Conservation (phyloP, 2,797 vertebrate genomes). For the Oreochromis grahami region DNA sequence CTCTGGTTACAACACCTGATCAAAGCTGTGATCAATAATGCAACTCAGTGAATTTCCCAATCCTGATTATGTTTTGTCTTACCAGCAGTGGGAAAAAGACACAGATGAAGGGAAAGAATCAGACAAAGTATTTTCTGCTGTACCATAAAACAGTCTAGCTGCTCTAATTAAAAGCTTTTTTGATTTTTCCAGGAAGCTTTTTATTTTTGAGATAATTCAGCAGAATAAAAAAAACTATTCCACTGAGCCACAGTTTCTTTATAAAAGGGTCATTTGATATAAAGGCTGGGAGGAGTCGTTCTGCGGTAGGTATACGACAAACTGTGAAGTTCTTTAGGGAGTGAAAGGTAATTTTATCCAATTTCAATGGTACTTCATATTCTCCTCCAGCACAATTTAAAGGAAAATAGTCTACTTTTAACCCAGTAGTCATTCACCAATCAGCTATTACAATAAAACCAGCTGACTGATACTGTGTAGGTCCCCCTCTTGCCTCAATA, state of each 20-base stretch:
- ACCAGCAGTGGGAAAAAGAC: neutral
- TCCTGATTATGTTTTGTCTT: neutral
- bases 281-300: neutral
- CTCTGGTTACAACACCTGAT: conserved; percentile 2
- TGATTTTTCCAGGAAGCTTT: neutral
- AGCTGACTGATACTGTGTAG: neutral
- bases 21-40: conserved; percentile 27
- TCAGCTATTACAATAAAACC: neutral
- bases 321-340: neutral
- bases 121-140: neutral
- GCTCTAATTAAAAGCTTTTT: neutral
- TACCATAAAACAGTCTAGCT: neutral
- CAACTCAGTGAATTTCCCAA: neutral
- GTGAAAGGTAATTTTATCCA: neutral
- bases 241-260: neutral
- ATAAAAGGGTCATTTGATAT: neutral
- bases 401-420: neutral
- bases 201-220: neutral
- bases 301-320: neutral
- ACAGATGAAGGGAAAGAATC: neutral
- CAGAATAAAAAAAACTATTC: neutral
- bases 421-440: neutral
- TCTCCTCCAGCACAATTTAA: neutral
- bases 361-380: neutral
- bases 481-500: neutral